Percentiles rank a stretch among this genome's conserved stretches.
Conservation (phyloP, 2,113 vertebrate species). For the Chiloscyllium plagiosum region DNA sequence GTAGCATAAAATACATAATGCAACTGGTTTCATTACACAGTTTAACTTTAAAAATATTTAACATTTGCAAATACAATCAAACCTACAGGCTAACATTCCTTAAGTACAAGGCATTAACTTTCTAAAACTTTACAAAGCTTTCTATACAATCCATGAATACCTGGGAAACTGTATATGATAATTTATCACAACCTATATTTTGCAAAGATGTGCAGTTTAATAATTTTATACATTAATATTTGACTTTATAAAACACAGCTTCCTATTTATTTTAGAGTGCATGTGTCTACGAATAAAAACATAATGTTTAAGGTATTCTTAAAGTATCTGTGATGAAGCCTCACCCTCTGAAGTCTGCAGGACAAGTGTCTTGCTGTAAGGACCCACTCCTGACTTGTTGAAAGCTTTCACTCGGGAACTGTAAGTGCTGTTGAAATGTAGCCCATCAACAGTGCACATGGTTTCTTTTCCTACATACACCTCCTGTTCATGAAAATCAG, state of each 20-base stretch:
- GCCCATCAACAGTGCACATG: conserved; percentile 96
- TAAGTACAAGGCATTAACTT: background rate
- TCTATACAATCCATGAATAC: background rate
- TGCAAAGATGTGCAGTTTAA: background rate
- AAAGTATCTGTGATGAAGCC: conserved; percentile 41
- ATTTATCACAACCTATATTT: conserved; percentile 17
- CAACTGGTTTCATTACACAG: conserved; percentile 6
- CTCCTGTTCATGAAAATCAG: conserved; percentile 61
- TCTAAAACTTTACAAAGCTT: background rate
- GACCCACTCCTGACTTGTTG: conserved; percentile 87
- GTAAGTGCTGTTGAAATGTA: conserved; percentile 97
- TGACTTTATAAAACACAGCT: conserved; percentile 6
- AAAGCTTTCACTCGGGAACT: conserved; percentile 91
- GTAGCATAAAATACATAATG: conserved; percentile 14
- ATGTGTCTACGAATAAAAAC: background rate
- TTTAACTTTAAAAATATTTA: conserved; percentile 23
- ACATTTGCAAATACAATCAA: conserved; percentile 15
- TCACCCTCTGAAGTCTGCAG: conserved; percentile 97
- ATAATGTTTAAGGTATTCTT: background rate
- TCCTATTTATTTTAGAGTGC: background rate
- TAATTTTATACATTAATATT: background rate
- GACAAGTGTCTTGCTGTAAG: conserved; percentile 94
- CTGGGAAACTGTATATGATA: background rate
- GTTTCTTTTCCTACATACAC: conserved; percentile 96
- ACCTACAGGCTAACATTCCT: background rate